A percentile compares a stretch with the other conserved stretches of the same genome.
phyloP scores from a whole-genome alignment of 2,797 vertebrate genomes.

The Poeciliopsis infans region DNA sequence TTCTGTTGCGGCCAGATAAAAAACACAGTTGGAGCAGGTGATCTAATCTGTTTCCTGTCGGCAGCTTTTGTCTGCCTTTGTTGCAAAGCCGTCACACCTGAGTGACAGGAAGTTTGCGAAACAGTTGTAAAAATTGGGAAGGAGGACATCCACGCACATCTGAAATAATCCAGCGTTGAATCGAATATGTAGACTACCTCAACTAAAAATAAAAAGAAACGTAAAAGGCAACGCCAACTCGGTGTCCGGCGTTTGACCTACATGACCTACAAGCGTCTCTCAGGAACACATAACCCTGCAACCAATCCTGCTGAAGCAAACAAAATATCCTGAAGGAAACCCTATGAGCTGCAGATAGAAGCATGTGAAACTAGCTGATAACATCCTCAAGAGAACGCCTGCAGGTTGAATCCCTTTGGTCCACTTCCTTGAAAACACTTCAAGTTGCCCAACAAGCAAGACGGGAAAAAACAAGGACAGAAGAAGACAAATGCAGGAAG shows the following conservation, averaged over 20 bases:
- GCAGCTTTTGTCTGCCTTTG: conserved; percentile 30
- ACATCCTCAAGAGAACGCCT: conserved; percentile 34
- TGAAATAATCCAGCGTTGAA: not conserved
- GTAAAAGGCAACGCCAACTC: not conserved
- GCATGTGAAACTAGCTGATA: conserved; percentile 39
- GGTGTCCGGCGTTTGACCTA: conserved; percentile 5
- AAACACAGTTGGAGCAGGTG: conserved; percentile 24
- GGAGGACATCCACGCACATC: not conserved
- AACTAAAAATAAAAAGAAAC: not conserved
- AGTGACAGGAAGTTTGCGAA: conserved; percentile 11
- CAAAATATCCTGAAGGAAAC: conserved; percentile 37
- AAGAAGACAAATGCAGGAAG: conserved; percentile 69
- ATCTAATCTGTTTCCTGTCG: conserved; percentile 34
- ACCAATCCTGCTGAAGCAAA: conserved; percentile 25
- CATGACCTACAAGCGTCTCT: conserved; percentile 5
- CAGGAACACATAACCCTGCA: conserved; percentile 5
- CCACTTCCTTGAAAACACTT: conserved; percentile 57
- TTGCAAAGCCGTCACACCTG: conserved; percentile 42
- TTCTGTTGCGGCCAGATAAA: conserved; percentile 27
- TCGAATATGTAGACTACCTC: not conserved
- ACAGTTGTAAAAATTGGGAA: not conserved
- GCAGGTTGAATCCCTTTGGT: conserved; percentile 56
- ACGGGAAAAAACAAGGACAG: conserved; percentile 58
- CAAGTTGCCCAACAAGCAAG: conserved; percentile 39
- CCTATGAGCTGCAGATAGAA: conserved; percentile 16